These are phyloP conservation scores for Scotopteryx bipunctaria DNA, from an alignment of 2,888 invertebrate genomes.

Conservation along the genomic window DNA sequence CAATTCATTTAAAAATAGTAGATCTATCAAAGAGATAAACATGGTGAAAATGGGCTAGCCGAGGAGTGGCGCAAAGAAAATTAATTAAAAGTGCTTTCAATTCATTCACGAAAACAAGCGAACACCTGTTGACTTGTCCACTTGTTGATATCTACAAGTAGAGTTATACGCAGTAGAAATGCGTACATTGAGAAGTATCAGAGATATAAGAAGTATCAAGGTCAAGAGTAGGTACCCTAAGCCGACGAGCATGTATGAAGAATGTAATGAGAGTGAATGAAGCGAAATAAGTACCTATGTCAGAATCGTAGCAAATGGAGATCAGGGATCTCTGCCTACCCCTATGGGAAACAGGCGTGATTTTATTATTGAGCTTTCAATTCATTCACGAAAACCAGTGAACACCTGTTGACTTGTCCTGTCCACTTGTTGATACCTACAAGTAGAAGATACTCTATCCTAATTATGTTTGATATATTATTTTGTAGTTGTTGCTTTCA, in stretches of 20 bases:
- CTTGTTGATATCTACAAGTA: conserved; percentile 22
- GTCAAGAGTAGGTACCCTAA: too few species aligned
- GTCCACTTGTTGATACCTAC: conserved; percentile 20
- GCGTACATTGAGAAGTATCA: too few species aligned
- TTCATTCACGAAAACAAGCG: conserved; percentile 7
- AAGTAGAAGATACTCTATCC: background rate
- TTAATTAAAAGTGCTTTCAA: conserved; percentile 23
- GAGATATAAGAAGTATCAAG: too few species aligned
- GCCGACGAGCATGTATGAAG: too few species aligned
- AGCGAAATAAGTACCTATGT: too few species aligned
- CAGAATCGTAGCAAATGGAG: too few species aligned
- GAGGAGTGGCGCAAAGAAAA: background rate
- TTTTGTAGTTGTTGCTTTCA: background rate
- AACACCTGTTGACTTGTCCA: conserved; percentile 16
- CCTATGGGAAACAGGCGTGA: too few species aligned
- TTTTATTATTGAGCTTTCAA: conserved; percentile 6
- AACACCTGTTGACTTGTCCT: conserved; percentile 14
- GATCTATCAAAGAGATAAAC: background rate
- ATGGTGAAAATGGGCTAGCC: conserved; percentile 3
- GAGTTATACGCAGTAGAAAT: too few species aligned
- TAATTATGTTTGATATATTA: background rate
- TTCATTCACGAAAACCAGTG: conserved; percentile 7
- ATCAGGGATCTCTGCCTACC: too few species aligned
- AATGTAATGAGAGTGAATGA: too few species aligned
- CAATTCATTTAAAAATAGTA: too few species aligned